Percentiles rank a stretch among this genome's conserved stretches.
Conservation (phyloP, 2,113 vertebrate genomes). For the Tragelaphus strepsiceros region DNA sequence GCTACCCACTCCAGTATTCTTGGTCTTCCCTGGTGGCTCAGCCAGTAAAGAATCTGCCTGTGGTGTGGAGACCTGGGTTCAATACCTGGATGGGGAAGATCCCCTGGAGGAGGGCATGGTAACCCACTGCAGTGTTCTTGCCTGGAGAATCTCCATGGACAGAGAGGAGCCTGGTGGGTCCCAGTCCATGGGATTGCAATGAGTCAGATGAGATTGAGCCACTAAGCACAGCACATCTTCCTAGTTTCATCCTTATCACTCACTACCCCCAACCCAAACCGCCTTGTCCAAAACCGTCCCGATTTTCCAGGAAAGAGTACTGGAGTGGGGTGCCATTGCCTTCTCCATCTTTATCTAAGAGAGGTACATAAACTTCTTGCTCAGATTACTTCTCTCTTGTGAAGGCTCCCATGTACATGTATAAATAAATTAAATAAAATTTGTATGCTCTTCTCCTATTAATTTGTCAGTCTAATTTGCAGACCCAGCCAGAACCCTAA, state of each 20-base stretch:
- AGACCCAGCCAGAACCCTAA: neutral
- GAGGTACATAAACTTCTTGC: neutral
- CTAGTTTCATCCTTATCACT: neutral
- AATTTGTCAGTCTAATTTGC: neutral
- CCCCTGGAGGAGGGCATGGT: neutral
- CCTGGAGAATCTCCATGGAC: neutral
- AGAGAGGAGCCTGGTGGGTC: neutral
- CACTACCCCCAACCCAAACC: neutral
- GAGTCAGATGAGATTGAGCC: neutral
- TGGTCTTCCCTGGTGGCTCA: neutral
- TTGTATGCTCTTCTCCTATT: neutral
- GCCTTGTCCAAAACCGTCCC: no score
- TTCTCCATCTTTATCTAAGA: neutral
- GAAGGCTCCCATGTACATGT: neutral
- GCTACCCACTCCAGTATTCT: neutral
- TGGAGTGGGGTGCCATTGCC: no score
- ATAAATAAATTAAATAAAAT: neutral
- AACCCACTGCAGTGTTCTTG: neutral
- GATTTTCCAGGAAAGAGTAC: no score
- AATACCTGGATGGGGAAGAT: neutral
- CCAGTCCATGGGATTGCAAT: neutral
- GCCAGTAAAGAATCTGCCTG: neutral
- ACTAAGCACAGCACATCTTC: neutral
- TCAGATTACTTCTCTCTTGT: neutral
- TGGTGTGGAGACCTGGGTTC: accelerated